These are phyloP conservation scores for Papilio protenor DNA, from an alignment of 2,888 invertebrate species.

Conservation along the genomic window DNA sequence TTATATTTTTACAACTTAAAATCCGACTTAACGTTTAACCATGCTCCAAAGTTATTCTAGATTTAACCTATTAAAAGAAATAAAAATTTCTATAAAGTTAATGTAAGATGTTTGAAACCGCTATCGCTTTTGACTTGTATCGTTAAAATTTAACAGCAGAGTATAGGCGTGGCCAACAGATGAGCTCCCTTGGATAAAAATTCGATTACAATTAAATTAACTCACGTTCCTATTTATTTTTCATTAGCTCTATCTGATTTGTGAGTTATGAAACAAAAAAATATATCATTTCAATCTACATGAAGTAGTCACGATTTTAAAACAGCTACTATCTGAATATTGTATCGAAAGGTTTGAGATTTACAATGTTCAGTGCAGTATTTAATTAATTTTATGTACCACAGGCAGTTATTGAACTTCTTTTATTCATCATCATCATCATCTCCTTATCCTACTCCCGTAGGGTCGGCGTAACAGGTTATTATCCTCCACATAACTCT, in stretches of 20 bases:
- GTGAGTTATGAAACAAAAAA: slow-evolving; percentile 49
- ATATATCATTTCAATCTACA: slow-evolving; percentile 48
- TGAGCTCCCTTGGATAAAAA: slow-evolving; percentile 79
- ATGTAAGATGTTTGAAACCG: slow-evolving; percentile 37
- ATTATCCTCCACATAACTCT: too few species aligned
- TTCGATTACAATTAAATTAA: slow-evolving; percentile 83
- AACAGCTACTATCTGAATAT: not conserved
- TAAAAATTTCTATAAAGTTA: not conserved
- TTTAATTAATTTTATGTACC: not conserved
- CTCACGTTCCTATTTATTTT: slow-evolving; percentile 76
- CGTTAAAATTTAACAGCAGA: slow-evolving; percentile 59
- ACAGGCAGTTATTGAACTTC: not conserved
- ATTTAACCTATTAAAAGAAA: too few species aligned
- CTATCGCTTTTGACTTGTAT: slow-evolving; percentile 53
- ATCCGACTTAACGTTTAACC: too few species aligned
- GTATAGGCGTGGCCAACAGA: slow-evolving; percentile 71
- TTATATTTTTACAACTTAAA: too few species aligned
- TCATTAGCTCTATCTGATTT: slow-evolving; percentile 67
- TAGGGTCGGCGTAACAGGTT: too few species aligned
- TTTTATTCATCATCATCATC: too few species aligned
- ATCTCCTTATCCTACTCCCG: too few species aligned
- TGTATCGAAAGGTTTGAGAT: not conserved
- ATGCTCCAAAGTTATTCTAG: too few species aligned
- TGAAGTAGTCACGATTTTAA: slow-evolving; percentile 33
- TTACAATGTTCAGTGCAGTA: not conserved